Evolutionary conservation across 2,888 invertebrate genomes (phyloP), one percentile per base, ranked within the genome.

Genomic region (Drosophila greeni): DNA sequence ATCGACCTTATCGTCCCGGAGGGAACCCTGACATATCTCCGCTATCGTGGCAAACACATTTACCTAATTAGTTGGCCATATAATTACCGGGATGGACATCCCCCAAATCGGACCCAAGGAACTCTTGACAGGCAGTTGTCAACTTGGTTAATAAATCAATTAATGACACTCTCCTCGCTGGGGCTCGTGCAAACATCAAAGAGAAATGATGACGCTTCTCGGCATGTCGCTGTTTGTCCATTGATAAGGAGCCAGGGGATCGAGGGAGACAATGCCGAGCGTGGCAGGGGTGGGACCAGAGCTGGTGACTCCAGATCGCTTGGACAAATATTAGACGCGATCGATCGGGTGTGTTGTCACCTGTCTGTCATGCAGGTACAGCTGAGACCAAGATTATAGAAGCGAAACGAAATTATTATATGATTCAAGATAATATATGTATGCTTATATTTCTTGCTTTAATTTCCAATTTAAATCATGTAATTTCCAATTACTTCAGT

Each of bases 141-240:
- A 59, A 72, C 62, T 59, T 68, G 74, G 24, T 70, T 65, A 69
- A 84, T 82, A 84, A 84, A 79, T 79, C 84, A 84, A 84, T 79
- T 79, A 79, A 79, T 65, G 84, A 65, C 84, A 70, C 59, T 59
- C 55, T 45, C 14, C 45, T 29, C 66, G 76, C 60, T 8, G 7
- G 45, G 12, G 29, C 60, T 72, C 66, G 68, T 76, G 80, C 80
- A 74, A 79, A 82, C 83, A 82, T 84, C 84, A 78, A 78, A 84
- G 82, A 79, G 45, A 73, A 79, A 82, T 65, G 61, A 75, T 76
- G 76, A 73, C 66, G 72, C 77, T 74, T 81, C 57, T 64, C 36
- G 45, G 57, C 64, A 61, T 64, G 56, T 61, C 29, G 39, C 34
- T 59, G 43, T 45, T 29, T 45, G 29, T 57, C 64, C 52, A 58